These are phyloP conservation scores for Medauroidea extradentata DNA, from an alignment of 1,140 invertebrate species.

Conservation along the genomic window DNA sequence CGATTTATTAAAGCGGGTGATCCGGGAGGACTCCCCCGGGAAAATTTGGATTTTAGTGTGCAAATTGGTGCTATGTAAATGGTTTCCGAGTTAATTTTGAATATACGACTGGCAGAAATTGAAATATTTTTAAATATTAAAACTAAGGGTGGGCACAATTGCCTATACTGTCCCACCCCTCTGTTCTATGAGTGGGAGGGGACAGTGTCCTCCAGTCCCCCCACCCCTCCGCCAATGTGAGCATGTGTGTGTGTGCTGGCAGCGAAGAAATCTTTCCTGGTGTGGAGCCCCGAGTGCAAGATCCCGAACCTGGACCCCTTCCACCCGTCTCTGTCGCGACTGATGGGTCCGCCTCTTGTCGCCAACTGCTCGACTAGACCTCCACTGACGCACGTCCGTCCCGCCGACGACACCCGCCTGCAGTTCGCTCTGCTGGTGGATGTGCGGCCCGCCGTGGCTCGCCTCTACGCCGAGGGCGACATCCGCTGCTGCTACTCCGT, in stretches of 20 bases:
- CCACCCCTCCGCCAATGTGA: no score
- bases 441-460: constrained; percentile 22
- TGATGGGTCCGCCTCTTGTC: constrained; percentile 53
- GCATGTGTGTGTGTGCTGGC: neutral
- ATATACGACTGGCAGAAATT: no score
- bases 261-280: constrained; percentile 50
- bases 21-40: no score
- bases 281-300: constrained; percentile 63
- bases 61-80: no score
- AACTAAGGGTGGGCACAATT: no score
- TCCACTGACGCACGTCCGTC: constrained; percentile 40
- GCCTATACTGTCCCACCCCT: no score
- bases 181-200: no score
- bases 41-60: no score
- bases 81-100: no score
- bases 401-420: neutral
- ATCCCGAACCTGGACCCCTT: constrained; percentile 65
- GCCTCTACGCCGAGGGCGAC: constrained; percentile 29
- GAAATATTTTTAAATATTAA: no score
- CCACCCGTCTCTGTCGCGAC: constrained; percentile 56
- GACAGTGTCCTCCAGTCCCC: no score
- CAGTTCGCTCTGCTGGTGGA: constrained; percentile 34
- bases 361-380: constrained; percentile 50
- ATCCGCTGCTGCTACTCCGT: constrained; percentile 51
- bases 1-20: no score